Percentiles rank a stretch among this genome's conserved stretches.
These are phyloP conservation scores for Anthopleura xanthogrammica DNA, from an alignment of 92 coral and sea anemone species.

Conservation along the genomic window DNA sequence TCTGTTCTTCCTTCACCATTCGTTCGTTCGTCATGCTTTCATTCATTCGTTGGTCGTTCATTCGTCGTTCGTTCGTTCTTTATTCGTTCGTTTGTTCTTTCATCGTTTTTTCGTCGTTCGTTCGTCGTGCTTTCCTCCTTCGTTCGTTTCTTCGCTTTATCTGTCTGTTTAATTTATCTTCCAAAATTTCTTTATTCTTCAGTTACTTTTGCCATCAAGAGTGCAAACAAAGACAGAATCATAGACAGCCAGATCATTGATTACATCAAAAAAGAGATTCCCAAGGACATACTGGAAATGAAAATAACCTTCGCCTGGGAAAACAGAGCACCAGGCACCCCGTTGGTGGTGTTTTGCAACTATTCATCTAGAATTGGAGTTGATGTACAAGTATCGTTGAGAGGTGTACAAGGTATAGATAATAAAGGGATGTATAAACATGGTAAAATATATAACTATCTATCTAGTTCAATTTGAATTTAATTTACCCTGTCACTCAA, in stretches of 20 bases:
- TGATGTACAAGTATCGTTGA: slow-evolving; percentile 25
- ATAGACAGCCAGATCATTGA: slow-evolving; percentile 10
- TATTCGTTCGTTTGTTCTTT: no score
- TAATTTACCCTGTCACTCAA: no score
- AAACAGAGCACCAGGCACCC: neutral
- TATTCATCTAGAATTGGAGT: slow-evolving; percentile 31
- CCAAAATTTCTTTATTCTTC: neutral
- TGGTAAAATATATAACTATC: neutral
- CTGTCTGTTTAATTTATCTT: neutral
- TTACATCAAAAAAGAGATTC: neutral
- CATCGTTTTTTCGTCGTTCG: no score
- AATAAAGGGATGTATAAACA: neutral
- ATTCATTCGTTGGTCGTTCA: no score
- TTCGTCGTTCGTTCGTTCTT: no score
- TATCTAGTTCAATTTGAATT: neutral
- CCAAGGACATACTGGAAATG: neutral
- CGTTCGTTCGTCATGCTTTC: no score
- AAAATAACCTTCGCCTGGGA: neutral
- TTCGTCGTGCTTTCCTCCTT: neutral
- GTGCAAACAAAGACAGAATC: neutral
- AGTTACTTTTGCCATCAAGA: slow-evolving; percentile 18
- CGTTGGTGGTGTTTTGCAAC: slow-evolving; percentile 29
- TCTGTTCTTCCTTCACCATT: no score
- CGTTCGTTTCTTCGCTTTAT: neutral
- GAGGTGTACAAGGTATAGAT: slow-evolving; percentile 16